Evolutionary conservation across 2,113 vertebrate genomes (phyloP), one percentile per base, ranked within the genome.

Genomic region (Grammomys surdaster): DNA sequence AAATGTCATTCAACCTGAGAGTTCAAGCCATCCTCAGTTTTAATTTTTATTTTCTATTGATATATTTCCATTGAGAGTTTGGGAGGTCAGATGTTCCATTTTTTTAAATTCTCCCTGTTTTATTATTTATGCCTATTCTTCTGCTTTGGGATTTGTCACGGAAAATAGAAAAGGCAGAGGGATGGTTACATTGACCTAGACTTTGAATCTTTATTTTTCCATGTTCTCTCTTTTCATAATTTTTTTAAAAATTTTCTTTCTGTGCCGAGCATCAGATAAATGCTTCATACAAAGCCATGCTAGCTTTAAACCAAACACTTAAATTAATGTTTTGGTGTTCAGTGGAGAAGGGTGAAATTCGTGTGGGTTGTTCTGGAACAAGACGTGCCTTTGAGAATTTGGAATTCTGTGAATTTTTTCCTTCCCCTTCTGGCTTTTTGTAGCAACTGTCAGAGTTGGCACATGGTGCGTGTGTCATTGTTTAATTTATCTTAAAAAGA

Each of bases 311-410:
- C 77, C 43, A 96, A 96, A 81, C 48, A 89, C 89, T 97, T 94
- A 97, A 95, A 92, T 96, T 92, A 94, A 85, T 96, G 89, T 92
- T 96, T 88, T 96, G 77, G 86, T 95, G 93, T 97, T 93, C 78
- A 82, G 77, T 86, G 26, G 73, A 43, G 69, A 96, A 96, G 77
- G 76, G n/a, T 9, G 85, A 95, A 94, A 82, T 97, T 92, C 67
- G 80, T 94, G 91, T 95, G 91, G 81, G 60, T 86, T 95, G 13
- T 90, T 95, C 60, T 97, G 76, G 93, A 96, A 97, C 88, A 95
- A 95, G 80, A 86, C 40, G 46, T 98, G 33, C 67, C 72, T 90
- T 86, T 96, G 92, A 92, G 75, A 86, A 69, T 95, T n/a, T 78
- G 85, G 36, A 95, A 92, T 93, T 91, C 63, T 84, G 56, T 70